Conservation (phyloP, 1,140 invertebrate species). For the Caenorhabditis brenneri region DNA sequence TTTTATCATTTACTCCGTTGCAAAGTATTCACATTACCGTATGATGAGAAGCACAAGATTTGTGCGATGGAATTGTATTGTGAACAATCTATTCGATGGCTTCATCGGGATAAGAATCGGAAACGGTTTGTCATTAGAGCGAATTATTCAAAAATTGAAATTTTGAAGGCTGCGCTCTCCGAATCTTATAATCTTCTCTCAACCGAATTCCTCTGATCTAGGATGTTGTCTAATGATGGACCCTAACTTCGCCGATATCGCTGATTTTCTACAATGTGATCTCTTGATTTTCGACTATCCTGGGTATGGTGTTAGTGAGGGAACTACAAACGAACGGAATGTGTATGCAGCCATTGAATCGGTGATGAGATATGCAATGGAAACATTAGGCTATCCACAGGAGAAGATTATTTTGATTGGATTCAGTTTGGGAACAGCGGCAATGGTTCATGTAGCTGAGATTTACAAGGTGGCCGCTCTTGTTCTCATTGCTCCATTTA, state of each 20-base stretch:
- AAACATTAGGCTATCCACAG: conserved; percentile 1
- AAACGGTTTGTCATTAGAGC: background rate
- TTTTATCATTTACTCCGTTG: conserved; percentile 43
- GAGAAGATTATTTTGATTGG: conserved; percentile 47
- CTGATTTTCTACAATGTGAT: conserved; percentile 55
- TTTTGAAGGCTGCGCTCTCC: conserved; percentile 38
- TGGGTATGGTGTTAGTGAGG: conserved; percentile 54
- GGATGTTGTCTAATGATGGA: conserved; percentile 54
- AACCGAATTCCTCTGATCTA: conserved; percentile 53
- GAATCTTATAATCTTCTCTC: conserved; percentile 53
- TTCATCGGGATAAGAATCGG: background rate
- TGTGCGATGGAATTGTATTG: conserved; percentile 39
- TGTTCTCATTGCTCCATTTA: conserved; percentile 57
- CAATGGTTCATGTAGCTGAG: conserved; percentile 53
- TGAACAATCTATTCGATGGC: conserved; percentile 31
- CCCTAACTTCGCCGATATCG: conserved; percentile 55
- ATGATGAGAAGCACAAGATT: conserved; percentile 31
- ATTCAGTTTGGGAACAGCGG: conserved; percentile 57
- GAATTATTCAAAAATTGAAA: background rate
- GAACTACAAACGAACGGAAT: conserved; percentile 36
- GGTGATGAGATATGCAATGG: conserved; percentile 43
- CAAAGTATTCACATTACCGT: conserved; percentile 6
- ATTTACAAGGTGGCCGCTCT: conserved; percentile 38
- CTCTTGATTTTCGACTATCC: conserved; percentile 55
- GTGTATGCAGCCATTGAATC: conserved; percentile 51